These are phyloP conservation scores for Aphelinus certus DNA, from an alignment of 1,140 invertebrate species.

Conservation along the genomic window DNA sequence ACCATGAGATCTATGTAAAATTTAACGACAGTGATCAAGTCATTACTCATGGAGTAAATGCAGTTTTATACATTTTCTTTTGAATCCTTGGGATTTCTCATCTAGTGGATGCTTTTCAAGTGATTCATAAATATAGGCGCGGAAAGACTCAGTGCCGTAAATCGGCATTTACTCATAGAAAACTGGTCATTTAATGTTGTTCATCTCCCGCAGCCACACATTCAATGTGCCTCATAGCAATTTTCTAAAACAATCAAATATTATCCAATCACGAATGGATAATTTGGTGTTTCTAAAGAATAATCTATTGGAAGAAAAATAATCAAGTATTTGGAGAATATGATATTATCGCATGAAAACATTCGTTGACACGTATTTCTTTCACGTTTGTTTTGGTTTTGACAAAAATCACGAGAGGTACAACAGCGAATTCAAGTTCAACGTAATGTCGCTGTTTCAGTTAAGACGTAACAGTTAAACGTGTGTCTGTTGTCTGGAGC, in stretches of 20 bases:
- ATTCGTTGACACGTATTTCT: too few relatives aligned
- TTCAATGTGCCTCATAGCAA: constrained; percentile 16
- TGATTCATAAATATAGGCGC: constrained; percentile 16
- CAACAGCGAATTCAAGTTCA: too few relatives aligned
- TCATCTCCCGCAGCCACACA: constrained; percentile 3
- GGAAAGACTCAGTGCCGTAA: neutral
- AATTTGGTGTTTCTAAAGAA: too few relatives aligned
- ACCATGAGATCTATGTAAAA: neutral
- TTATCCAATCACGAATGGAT: too few relatives aligned
- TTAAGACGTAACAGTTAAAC: too few relatives aligned
- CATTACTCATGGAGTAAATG: constrained; percentile 23
- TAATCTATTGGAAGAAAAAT: too few relatives aligned
- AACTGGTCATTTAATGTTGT: constrained; percentile 10
- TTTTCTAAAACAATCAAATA: constrained; percentile 17
- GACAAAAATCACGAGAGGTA: too few relatives aligned
- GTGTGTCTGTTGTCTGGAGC: too few relatives aligned
- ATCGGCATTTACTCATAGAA: constrained; percentile 12
- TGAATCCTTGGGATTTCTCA: constrained; percentile 4
- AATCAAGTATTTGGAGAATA: too few relatives aligned
- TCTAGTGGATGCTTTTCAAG: constrained; percentile 13
- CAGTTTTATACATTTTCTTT: constrained; percentile 8
- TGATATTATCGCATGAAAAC: too few relatives aligned
- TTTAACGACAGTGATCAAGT: constrained; percentile 4
- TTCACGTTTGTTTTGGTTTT: too few relatives aligned
- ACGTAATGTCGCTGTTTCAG: too few relatives aligned